Evolutionary conservation across 2,113 vertebrate genomes (phyloP), one percentile per base, ranked within the genome.

Genomic region (Petroica traversi): DNA sequence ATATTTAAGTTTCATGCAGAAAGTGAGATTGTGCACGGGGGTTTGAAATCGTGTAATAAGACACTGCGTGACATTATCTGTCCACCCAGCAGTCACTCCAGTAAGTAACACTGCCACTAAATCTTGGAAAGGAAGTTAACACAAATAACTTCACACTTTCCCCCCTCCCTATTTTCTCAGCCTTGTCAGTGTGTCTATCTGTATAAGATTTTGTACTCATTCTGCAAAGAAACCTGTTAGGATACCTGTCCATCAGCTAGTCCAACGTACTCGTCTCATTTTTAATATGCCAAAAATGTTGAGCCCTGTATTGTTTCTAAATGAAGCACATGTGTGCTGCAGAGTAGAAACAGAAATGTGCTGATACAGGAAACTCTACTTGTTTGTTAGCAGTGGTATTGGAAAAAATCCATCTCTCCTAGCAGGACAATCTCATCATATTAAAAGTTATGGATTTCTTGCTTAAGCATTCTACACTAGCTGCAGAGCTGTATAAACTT

Each of bases 351-450:
- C 89, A 97, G 97, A 97, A 98, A 97, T 97, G 87, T 98, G 97
- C 97, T 97, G 98, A 98, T 95, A 95, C 97, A 97, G 98, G 97
- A 98, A 98, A 96, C 97, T 97, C 95, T 73, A 96, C 98, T 98
- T 99, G 98, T 99, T 99, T 99, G 99, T 99, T 99, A 99, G 98
- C 98, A 97, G 97, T 96, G 97, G 97, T 98, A 98, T 98, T 98
- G 98, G 96, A 98, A 98, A 98, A 98, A 99, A 99, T 99, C 98
- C 98, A 98, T 99, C 99, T 98, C 98, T 98, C 98, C 98, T 98
- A 98, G 98, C 98, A 98, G 98, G 98, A 99, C 98, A 99, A 99
- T 99, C 98, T 99, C 98, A 99, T 99, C 98, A 99, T 99, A 99
- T 99, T 97, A 97, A 98, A 99, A 99, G 99, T 99, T 99, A 98